Evolutionary conservation across 30 jellyfish, hydroid and myxozoan genomes (phyloP), one percentile per base, ranked within the genome.

Genomic region (Sanderia malayensis): DNA sequence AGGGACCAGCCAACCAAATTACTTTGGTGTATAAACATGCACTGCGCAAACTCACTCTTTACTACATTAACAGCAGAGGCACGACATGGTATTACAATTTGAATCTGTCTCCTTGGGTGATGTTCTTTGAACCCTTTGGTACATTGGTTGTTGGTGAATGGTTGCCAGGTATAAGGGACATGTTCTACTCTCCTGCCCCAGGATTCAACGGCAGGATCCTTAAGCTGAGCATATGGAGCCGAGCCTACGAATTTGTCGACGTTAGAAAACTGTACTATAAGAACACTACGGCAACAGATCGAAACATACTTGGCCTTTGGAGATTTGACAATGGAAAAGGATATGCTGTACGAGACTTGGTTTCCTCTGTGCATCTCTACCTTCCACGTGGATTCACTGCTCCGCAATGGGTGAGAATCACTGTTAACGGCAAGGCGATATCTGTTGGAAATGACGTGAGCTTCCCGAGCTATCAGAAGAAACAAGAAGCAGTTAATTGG

Each of bases 241-340:
- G 61, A 37, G 93, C 93, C 3, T 80, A 68, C 44, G 47, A 69
- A 4, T 53, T 58, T 80, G 80, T 80, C 18, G 93, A 69, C 58
- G 66, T 80, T 3, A 31, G 62, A 47, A 41, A 49, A 52, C 66
- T 52, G 6, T 46, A 41, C 53, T 24, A 44, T 20, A 44, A 22
- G 46, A 46, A 60, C 2, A 73, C 33, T 0, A 22, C 73, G 31
- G 58, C 4, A 46, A 21, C 63, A 0, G 81, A 80, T 33, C 77
- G 58, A 19, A 59, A 44, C 20, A 26, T 80, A 2, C 46, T 80
- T 61, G 27, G 84, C 44, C 46, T 68, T 30, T 80, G 93, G 93
- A 68, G 61, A 24, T 80, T 80, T 31, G 29, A 80, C 22, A 84
- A 80, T 26, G 93, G 93, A 13, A 67, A 66, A 31, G 93, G 93